Evolutionary conservation across 2,797 vertebrate genomes (phyloP).

Genomic region (Chrosomus eos): DNA sequence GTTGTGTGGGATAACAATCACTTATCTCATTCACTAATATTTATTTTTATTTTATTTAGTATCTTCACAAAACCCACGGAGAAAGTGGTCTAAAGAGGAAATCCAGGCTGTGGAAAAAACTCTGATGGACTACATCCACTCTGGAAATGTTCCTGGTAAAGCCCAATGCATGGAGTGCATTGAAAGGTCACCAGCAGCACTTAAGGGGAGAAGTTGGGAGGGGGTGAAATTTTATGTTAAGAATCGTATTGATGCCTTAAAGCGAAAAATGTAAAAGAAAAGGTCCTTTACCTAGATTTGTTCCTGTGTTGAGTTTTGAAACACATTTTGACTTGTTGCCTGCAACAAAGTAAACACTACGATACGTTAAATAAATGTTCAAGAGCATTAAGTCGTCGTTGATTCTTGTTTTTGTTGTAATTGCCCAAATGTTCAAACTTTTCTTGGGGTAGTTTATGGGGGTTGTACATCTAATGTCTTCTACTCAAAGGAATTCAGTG

Average conservation of each 20-base stretch:
- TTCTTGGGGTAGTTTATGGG: too few species aligned
- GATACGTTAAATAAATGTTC: too few species aligned
- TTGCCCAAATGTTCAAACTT: too few species aligned
- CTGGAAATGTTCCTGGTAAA: conserved; percentile 30
- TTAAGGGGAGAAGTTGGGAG: conserved; percentile 29
- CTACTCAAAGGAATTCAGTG: too few species aligned
- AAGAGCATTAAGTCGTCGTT: too few species aligned
- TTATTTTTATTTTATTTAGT: neutral
- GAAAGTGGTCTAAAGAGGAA: conserved; percentile 13
- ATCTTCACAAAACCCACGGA: conserved; percentile 12
- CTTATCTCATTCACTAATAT: neutral
- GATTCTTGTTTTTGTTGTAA: too few species aligned
- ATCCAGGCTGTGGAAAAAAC: conserved; percentile 2
- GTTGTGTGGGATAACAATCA: too few species aligned
- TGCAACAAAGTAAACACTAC: too few species aligned
- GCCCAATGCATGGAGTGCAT: conserved; percentile 25
- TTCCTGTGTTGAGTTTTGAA: neutral
- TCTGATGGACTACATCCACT: neutral
- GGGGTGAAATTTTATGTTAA: conserved; percentile 27
- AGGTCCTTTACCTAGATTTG: neutral
- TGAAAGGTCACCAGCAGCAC: conserved; percentile 23
- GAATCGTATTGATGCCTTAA: conserved; percentile 19
- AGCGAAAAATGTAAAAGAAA: neutral
- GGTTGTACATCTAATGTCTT: too few species aligned
- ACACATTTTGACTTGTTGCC: too few species aligned